These are phyloP conservation scores for Pteruthius melanotis DNA, from an alignment of 2,113 vertebrate species.

Conservation along the genomic window DNA sequence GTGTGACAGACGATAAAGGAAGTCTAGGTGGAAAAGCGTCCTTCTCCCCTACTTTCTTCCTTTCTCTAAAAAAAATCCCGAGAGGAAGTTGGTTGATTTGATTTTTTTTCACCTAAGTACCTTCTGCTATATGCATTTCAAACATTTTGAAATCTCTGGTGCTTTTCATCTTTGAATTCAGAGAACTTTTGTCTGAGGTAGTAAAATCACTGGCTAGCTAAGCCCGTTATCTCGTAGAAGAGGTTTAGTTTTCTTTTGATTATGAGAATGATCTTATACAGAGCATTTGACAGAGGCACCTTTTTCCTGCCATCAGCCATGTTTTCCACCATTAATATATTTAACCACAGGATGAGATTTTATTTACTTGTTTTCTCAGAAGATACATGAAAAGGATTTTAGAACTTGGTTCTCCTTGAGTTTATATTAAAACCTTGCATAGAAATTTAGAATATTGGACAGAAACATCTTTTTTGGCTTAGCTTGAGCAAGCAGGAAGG, in stretches of 20 bases:
- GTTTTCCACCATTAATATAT: not conserved
- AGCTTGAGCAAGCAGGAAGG: not conserved
- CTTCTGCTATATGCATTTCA: not conserved
- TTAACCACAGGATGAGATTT: not conserved
- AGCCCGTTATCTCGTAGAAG: constrained; percentile 19
- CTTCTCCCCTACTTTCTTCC: not conserved
- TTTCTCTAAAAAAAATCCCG: not conserved
- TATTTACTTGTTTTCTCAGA: not conserved
- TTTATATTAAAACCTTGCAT: not conserved
- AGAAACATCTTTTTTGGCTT: not conserved
- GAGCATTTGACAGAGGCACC: rapidly evolving
- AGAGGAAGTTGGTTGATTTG: not conserved
- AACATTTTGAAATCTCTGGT: constrained; percentile 33
- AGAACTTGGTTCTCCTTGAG: not conserved
- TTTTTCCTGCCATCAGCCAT: not conserved
- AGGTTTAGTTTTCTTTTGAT: constrained; percentile 25
- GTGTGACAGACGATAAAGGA: not conserved
- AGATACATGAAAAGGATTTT: not conserved
- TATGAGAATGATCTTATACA: not conserved
- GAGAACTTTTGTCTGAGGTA: constrained; percentile 36
- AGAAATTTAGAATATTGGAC: not conserved
- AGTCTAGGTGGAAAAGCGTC: constrained; percentile 20
- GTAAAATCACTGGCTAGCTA: constrained; percentile 35
- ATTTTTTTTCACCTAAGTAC: not conserved
- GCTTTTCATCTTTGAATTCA: constrained; percentile 32